Base-by-base conservation (phyloP, 1,140 invertebrate genomes). In the Spodoptera litura region DNA sequence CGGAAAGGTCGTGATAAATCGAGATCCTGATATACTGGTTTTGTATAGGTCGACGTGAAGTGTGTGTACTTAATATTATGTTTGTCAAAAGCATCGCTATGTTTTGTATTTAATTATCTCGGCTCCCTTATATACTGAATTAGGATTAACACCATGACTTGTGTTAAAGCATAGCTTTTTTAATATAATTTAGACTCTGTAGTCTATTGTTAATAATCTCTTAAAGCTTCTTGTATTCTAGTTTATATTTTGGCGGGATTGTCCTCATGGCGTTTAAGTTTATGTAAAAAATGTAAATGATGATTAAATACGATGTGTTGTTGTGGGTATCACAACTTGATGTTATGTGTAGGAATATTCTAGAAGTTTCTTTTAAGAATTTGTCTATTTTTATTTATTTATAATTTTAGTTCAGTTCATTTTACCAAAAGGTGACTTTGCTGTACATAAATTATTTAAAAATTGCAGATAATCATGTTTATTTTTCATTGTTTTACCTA, bases 81-180 rank as follows among this genome's bases (percentile, higher is more conserved):
- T 44, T 10, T 8, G 6, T 44, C 38, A 44, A 44, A 9, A 6
- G 6, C 38, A 2, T 6, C 25, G 4, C 27, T 59, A 27, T 10
- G n/a, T 44, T 20, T 44, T 31, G 4, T 27, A 38, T 44, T 64
- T 49, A n/a, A 3, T 25, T 44, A 25, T 9, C 5, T 9, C 13
- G 1, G 51, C 68, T 71, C 38, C n/a, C 13, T 11, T 2, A 52
- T 27, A 3, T 52, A 31, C 27, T 13, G n/a, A 66, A 8, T 66
- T 49, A 66, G 38, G 3, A 31, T 38, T 15, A 31, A 27, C 8
- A 15, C 13, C 52, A 38, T 56, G 68, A 55, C 68, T 71, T 31
- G 31, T 71, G 53, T 71, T 44, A 74, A 74, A 74, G 56, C 72
- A 61, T 74, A 74, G 72, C 72, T 74, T 75, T 31, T 61, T 75